Evolutionary conservation across 2,113 vertebrate genomes (phyloP).

Genomic region (Salvelinus namaycush): DNA sequence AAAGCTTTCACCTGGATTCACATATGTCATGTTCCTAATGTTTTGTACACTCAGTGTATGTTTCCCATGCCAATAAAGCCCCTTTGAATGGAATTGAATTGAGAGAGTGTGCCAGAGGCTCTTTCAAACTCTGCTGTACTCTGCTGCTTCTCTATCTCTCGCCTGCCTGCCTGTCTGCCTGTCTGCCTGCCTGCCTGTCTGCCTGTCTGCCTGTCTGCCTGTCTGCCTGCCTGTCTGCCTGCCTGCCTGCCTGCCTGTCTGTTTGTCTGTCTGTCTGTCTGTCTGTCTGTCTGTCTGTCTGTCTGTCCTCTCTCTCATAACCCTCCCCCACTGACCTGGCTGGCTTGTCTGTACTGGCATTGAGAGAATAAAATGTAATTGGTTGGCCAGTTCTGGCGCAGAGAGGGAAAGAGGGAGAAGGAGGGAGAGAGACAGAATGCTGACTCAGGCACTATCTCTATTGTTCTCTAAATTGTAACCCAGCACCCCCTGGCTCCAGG

Average conservation of each 20-base stretch:
- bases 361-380: conserved; percentile 43
- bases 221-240: background rate
- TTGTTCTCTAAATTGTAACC: conserved; percentile 68
- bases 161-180: too few species aligned
- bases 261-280: background rate
- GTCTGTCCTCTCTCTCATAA: background rate
- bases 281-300: background rate
- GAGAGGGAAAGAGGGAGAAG: conserved; percentile 50
- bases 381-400: conserved; percentile 55
- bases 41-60: too few species aligned
- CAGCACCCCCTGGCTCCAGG: conserved; percentile 16
- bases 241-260: too few species aligned
- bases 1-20: too few species aligned
- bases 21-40: too few species aligned
- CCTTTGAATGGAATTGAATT: too few species aligned
- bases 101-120: too few species aligned
- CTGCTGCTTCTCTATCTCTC: background rate
- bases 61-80: too few species aligned
- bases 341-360: background rate
- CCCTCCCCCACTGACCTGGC: background rate
- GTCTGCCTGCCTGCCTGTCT: too few species aligned
- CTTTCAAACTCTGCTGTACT: too few species aligned
- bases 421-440: conserved; percentile 53
- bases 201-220: too few species aligned
- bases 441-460: conserved; percentile 68